Percentiles rank a stretch among this genome's conserved stretches.
Evolutionary conservation across 92 coral and sea anemone species (phyloP).

Genomic region (Scolanthus callimorphus): DNA sequence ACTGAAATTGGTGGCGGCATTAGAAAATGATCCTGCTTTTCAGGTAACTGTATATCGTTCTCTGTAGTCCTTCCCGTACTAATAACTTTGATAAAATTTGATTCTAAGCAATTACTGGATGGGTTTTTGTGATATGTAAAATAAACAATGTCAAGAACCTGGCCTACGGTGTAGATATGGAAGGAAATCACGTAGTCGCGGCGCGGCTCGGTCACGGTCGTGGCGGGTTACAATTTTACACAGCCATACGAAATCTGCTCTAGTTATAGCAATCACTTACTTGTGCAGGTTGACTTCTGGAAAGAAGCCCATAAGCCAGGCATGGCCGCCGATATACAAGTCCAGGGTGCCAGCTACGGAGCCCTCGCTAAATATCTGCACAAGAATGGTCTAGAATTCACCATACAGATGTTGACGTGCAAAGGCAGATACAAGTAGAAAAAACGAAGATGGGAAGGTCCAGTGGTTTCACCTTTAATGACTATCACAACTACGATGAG

Average conservation of each 20-base stretch:
- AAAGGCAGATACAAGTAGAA: conserved; percentile 46
- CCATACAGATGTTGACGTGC: conserved; percentile 67
- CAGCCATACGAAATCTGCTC: too few species aligned
- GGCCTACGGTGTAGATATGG: too few species aligned
- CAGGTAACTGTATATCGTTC: too few species aligned
- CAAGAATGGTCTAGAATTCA: conserved; percentile 38
- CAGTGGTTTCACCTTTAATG: conserved; percentile 42
- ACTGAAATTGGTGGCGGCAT: background rate
- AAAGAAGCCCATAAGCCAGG: conserved; percentile 52
- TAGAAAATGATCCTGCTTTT: background rate
- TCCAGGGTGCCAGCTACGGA: conserved; percentile 41
- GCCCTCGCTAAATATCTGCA: conserved; percentile 39
- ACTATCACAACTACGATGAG: conserved; percentile 46
- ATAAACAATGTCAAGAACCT: too few species aligned
- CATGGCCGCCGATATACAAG: conserved; percentile 70
- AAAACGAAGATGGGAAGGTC: conserved; percentile 30
- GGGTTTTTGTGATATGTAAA: too few species aligned
- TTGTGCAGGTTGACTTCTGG: conserved; percentile 73
- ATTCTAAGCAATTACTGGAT: too few species aligned
- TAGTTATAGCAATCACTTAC: background rate
- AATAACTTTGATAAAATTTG: too few species aligned
- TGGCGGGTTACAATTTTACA: too few species aligned
- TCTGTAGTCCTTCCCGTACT: too few species aligned
- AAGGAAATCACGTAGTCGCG: background rate
- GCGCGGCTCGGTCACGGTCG: too few species aligned